Base-by-base conservation (phyloP, 2,797 vertebrate species). In the Orientallactaga sibirica region DNA sequence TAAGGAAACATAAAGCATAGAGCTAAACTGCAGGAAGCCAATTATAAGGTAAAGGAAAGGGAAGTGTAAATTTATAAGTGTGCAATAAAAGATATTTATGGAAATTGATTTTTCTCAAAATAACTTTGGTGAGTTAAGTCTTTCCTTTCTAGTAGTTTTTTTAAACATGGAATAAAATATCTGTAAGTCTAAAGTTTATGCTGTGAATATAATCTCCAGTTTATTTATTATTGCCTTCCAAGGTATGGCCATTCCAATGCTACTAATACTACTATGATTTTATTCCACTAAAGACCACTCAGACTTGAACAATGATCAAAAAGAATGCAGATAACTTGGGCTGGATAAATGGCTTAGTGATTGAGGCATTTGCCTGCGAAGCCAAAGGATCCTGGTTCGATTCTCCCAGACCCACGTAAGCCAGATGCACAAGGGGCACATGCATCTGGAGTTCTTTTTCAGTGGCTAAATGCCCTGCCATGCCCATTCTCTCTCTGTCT, bases 81-180 rank as follows among this genome's bases (percentile, higher is more conserved):
- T 82, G 92, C 70, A 92, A 94, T 96, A 91, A 94, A 95, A 93
- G 78, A 10, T 94, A 95, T 96, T 96, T 96, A 90, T 96, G 89
- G 93, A 97, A 96, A 94, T 85, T 68, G 68, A 94, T 95, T 95
- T 95, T 96, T 96, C 82, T 90, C 66, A 95, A 93, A 97, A 96
- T 96, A 96, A 94, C 95, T 92, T 41, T 25, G 89, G 33, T 86
- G 92, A 93, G 61, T 95, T 96, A 93, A 92, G 58, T 52, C 77
- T 94, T 97, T 95, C 86, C 87, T 87, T 94, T 91, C 77, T 70
- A 52, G 24, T 92, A 62, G 18, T 62, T 52, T 85, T 68, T 90
- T 88, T 81, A 64, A 95, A 94, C 18, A 22, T 27, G 37, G 78
- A 91, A 95, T 79, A 95, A 96, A 92, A 94, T 91, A 52, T 61